phyloP scores from a whole-genome alignment of 2,888 invertebrate species.

The Gymnocheta viridis region DNA sequence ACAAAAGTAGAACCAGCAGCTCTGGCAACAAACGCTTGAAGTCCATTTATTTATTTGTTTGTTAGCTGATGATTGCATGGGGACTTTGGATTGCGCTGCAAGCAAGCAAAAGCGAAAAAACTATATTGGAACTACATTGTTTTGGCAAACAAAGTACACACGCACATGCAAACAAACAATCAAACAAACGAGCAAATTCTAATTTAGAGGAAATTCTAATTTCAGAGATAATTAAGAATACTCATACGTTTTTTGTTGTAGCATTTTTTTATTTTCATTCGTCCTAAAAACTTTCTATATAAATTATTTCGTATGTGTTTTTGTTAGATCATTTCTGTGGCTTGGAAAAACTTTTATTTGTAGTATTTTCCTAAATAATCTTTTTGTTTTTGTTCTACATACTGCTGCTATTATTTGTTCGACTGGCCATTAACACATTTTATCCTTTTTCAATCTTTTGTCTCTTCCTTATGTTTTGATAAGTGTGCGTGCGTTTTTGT shows the following conservation, averaged over 20 bases:
- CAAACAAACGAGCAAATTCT: constrained; percentile 40
- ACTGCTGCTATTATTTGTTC: constrained; percentile 29
- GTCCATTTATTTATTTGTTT: constrained; percentile 8
- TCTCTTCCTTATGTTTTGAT: background rate
- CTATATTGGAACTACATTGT: background rate
- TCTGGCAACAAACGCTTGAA: constrained; percentile 11
- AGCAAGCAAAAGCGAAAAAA: background rate
- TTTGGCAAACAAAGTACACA: constrained; percentile 6
- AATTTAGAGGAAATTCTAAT: constrained; percentile 60
- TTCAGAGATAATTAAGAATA: constrained; percentile 63
- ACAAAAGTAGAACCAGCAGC: constrained; percentile 34
- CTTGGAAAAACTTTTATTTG: constrained; percentile 39
- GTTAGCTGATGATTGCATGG: constrained; percentile 48
- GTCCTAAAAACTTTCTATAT: constrained; percentile 51
- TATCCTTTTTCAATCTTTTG: constrained; percentile 39
- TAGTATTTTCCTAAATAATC: too few relatives aligned
- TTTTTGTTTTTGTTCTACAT: background rate
- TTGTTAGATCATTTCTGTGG: constrained; percentile 37
- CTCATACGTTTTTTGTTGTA: constrained; percentile 24
- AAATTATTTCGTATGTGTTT: constrained; percentile 50
- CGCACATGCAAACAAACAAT: constrained; percentile 21
- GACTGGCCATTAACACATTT: constrained; percentile 59
- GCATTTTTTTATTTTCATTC: constrained; percentile 1
- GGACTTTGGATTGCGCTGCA: constrained; percentile 13
- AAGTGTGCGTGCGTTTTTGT: background rate